A percentile compares a stretch with the other conserved stretches of the same genome.
Evolutionary conservation across 2,888 invertebrate genomes (phyloP).

Genomic region (Synanthedon tipuliformis): DNA sequence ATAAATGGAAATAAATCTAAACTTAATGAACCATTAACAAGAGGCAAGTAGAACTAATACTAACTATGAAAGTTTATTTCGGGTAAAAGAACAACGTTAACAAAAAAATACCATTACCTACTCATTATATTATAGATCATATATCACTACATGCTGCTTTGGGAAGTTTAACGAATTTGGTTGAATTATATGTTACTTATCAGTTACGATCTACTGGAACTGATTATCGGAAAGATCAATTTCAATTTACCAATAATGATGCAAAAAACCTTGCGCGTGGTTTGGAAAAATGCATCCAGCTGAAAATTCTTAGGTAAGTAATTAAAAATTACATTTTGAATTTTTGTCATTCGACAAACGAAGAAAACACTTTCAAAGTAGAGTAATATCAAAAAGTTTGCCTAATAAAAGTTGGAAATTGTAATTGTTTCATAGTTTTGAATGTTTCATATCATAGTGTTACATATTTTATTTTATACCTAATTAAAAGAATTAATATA

Average conservation of each 20-base stretch:
- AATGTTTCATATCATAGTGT: too few species aligned
- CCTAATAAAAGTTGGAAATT: too few species aligned
- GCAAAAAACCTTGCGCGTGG: constrained; percentile 54
- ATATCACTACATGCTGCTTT: constrained; percentile 61
- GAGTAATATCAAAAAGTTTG: too few species aligned
- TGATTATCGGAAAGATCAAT: constrained; percentile 55
- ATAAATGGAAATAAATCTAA: constrained; percentile 25
- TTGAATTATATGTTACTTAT: constrained; percentile 54
- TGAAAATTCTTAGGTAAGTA: constrained; percentile 43
- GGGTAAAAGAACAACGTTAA: too few species aligned
- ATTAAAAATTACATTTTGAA: too few species aligned
- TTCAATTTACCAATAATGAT: constrained; percentile 62
- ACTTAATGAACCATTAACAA: constrained; percentile 24
- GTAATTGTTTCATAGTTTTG: too few species aligned
- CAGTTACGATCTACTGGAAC: constrained; percentile 44
- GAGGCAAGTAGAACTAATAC: constrained; percentile 25
- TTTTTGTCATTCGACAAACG: too few species aligned
- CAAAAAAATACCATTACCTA: too few species aligned
- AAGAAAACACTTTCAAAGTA: too few species aligned
- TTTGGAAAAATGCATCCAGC: constrained; percentile 44
- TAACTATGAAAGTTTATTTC: background rate
- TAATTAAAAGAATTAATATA: background rate
- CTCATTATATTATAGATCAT: constrained; percentile 39
- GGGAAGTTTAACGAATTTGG: constrained; percentile 50
- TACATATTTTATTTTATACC: too few species aligned